Conservation (phyloP, 1,140 invertebrate genomes). For the Eumeta japonica region DNA sequence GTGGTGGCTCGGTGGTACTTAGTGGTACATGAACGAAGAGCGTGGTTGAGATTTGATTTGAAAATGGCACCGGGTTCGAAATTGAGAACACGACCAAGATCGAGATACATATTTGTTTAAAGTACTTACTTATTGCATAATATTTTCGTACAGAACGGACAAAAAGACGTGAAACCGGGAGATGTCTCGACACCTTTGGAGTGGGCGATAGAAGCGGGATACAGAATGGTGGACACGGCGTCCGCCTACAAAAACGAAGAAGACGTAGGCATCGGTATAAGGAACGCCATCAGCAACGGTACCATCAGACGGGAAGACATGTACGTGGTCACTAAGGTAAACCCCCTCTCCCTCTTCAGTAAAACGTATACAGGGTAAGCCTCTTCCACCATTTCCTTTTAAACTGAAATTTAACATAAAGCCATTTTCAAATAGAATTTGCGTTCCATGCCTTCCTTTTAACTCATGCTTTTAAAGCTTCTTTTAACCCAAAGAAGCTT, state of each 20-base stretch:
- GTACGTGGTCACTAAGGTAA: constrained; percentile 35
- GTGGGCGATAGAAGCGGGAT: constrained; percentile 28
- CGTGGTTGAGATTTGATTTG: neutral
- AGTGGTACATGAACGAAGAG: neutral
- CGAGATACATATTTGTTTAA: constrained; percentile 6
- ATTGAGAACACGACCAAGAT: no score
- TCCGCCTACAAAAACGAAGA: constrained; percentile 25
- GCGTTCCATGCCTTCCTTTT: no score
- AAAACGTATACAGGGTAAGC: no score
- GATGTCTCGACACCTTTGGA: constrained; percentile 23
- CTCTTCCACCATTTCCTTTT: no score
- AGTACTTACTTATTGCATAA: neutral
- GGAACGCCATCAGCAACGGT: constrained; percentile 18
- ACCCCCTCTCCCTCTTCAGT: no score
- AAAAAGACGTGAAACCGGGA: constrained; percentile 15
- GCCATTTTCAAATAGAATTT: no score
- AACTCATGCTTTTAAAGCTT: no score
- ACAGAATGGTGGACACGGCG: constrained; percentile 37
- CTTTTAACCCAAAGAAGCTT: no score
- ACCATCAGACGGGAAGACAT: constrained; percentile 24
- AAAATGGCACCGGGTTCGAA: neutral
- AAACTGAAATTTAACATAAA: no score
- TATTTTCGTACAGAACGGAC: constrained; percentile 24
- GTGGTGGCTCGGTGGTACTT: neutral
- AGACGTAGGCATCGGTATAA: constrained; percentile 27